Base-by-base conservation (phyloP, 2,113 vertebrate species). In the Numida meleagris region DNA sequence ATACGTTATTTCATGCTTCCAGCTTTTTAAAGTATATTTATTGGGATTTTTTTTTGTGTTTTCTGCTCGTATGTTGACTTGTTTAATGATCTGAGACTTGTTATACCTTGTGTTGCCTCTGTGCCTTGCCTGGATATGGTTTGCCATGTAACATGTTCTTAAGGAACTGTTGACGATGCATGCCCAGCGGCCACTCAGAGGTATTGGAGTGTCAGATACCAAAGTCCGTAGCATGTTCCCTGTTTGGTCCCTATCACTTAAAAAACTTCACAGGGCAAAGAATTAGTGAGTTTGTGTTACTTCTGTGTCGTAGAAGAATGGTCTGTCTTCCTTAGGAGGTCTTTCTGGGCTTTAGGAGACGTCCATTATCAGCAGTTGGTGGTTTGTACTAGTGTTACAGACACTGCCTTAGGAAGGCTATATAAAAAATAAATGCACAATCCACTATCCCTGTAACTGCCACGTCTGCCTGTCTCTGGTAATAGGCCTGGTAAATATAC, bases 141-240 rank as follows among this genome's bases (percentile, higher is more conserved):
- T 8, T 31, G 38, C 58, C 76, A 3, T 34, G 3, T n/a, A 10
- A 45, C 1, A 1, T 38, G 2, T 43, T 25, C 17, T 42, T 82
- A 29, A 63, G 55, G 29, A 68, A 36, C 14, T 57, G 23, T 4
- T 78, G 74, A 33, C 61, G 4, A 5, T n/a, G 45, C 23, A 14
- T 59, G 38, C 34, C 16, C 42, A 57, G 46, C 16, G 46, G 46
- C 76, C 0, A 0, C 46, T 33, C 36, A 23, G 2, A 61, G 0
- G 0, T 16, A n/a, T 5, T 87, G 74, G 48, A 62, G 50, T 51
- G 73, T 67, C 63, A 42, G 58, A 76, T 72, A 34, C 58, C 36
- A 9, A 40, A 83, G 73, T 76, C 59, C n/a, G 5, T 68, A 68
- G 6, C 15, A n/a, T 6, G 18, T 19, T 48, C 31, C 48, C 1